A percentile compares a stretch with the other conserved stretches of the same genome.
phyloP scores from a whole-genome alignment of 2,113 vertebrate genomes.

The Leptosomus discolor region DNA sequence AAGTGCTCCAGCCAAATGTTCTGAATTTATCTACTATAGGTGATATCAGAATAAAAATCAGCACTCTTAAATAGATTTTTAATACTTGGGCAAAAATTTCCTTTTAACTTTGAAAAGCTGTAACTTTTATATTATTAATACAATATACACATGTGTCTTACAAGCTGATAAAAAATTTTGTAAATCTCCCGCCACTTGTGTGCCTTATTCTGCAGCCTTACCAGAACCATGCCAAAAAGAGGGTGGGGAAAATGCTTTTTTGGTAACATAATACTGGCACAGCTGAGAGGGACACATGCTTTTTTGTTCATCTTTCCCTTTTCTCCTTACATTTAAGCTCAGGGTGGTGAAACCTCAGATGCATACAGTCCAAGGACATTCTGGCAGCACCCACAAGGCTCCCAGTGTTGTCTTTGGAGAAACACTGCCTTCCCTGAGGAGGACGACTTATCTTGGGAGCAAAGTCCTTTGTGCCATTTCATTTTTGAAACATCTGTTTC shows the following conservation, averaged over 20 bases:
- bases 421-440: background rate
- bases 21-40: background rate
- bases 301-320: background rate
- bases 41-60: background rate
- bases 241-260: accelerated
- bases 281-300: background rate
- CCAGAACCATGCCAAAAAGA: background rate
- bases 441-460: background rate
- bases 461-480: background rate
- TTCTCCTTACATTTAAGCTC: background rate
- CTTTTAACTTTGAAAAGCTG: background rate
- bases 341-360: background rate
- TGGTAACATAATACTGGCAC: background rate
- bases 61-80: background rate
- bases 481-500: background rate
- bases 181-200: background rate
- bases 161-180: background rate
- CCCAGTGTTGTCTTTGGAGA: background rate
- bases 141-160: background rate
- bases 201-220: background rate
- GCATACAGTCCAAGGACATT: background rate
- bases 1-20: background rate
- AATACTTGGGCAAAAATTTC: background rate
- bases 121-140: background rate
- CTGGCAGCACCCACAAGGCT: background rate